These are phyloP conservation scores for Rhinogobius similis DNA, from an alignment of 2,113 vertebrate genomes.

Conservation along the genomic window DNA sequence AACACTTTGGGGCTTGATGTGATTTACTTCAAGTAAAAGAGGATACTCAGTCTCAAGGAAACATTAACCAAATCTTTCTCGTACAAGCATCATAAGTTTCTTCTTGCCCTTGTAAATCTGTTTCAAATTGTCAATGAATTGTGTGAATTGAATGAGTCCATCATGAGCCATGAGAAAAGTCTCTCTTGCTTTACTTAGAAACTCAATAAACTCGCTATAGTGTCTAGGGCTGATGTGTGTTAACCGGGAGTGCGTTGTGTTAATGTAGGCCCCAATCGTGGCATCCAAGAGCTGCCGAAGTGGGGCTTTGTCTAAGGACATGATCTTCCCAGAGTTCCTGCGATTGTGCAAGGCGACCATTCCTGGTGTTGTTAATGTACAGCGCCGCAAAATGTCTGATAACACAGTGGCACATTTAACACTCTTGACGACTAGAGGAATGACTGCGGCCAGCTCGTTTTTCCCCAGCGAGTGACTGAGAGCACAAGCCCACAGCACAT, in stretches of 20 bases:
- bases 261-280: slow-evolving; percentile 69
- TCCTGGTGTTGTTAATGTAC: slow-evolving; percentile 87
- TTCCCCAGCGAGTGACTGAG: slow-evolving; percentile 96
- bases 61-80: slow-evolving; percentile 60
- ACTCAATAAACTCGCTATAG: slow-evolving; percentile 72
- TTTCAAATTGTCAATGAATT: slow-evolving; percentile 74
- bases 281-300: slow-evolving; percentile 70
- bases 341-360: slow-evolving; percentile 64
- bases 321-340: slow-evolving; percentile 67
- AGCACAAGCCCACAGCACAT: slow-evolving; percentile 96
- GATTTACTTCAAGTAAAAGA: slow-evolving; percentile 79
- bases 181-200: slow-evolving; percentile 67
- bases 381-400: slow-evolving; percentile 94
- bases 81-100: slow-evolving; percentile 71
- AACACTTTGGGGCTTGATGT: slow-evolving; percentile 11
- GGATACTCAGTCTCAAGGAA: slow-evolving; percentile 40
- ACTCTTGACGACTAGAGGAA: slow-evolving; percentile 95
- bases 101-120: slow-evolving; percentile 74
- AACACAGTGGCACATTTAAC: slow-evolving; percentile 95
- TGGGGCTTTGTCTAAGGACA: slow-evolving; percentile 67
- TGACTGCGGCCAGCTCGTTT: slow-evolving; percentile 93
- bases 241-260: slow-evolving; percentile 66
- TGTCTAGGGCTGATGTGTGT: slow-evolving; percentile 71
- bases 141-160: slow-evolving; percentile 67
- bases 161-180: slow-evolving; percentile 69